These are phyloP conservation scores for Setipinna tenuifilis DNA, from an alignment of 2,797 vertebrate species.

Conservation along the genomic window DNA sequence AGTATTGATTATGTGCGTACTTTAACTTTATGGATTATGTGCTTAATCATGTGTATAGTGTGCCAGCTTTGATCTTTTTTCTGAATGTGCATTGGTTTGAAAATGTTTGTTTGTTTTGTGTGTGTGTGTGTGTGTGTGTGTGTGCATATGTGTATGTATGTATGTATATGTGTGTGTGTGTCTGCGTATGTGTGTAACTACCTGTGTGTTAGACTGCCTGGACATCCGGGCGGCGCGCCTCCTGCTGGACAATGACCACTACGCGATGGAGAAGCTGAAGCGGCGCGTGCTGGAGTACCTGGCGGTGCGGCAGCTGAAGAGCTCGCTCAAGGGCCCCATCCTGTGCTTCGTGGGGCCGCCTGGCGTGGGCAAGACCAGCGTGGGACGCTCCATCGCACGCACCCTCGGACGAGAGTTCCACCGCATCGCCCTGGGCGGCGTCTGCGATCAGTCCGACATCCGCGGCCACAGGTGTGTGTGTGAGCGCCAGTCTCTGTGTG, in stretches of 20 bases:
- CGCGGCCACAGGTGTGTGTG: constrained; percentile 89
- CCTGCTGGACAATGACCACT: constrained; percentile 93
- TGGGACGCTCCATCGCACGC: constrained; percentile 93
- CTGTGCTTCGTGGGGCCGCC: constrained; percentile 97
- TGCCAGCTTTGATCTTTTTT: neutral
- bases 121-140: neutral
- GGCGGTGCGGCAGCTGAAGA: constrained; percentile 93
- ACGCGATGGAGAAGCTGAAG: constrained; percentile 96
- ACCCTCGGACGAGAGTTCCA: constrained; percentile 95
- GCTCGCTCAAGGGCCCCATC: constrained; percentile 92
- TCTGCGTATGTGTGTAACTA: neutral
- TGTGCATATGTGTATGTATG: neutral
- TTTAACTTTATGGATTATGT: neutral
- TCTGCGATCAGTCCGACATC: constrained; percentile 97
- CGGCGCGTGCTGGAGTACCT: constrained; percentile 93
- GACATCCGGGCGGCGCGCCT: constrained; percentile 90
- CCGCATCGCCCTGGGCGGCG: constrained; percentile 92
- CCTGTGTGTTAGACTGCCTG: constrained; percentile 81
- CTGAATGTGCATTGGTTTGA: neutral
- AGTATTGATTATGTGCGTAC: neutral
- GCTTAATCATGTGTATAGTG: neutral
- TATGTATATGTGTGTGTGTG: too few relatives aligned
- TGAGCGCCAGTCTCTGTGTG: neutral
- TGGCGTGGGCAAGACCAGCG: constrained; percentile 97
- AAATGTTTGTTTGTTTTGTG: neutral